Percentiles rank a stretch among this genome's conserved stretches.
These are phyloP conservation scores for Thera obeliscata DNA, from an alignment of 2,888 invertebrate species.

Conservation along the genomic window DNA sequence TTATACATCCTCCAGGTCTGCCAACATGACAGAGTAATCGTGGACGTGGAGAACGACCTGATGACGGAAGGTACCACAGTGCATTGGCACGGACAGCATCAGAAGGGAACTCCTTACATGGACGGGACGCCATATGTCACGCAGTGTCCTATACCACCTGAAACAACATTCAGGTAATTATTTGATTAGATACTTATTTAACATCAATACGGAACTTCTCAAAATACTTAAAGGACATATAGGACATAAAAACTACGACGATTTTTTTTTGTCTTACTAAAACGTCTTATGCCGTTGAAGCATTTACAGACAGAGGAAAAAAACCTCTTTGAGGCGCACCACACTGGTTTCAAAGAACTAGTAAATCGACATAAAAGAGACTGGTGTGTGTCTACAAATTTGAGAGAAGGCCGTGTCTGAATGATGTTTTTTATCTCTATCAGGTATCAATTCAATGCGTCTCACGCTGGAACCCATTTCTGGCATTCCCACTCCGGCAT, in stretches of 20 bases:
- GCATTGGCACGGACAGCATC: constrained; percentile 97
- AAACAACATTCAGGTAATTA: constrained; percentile 85
- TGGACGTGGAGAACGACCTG: constrained; percentile 92
- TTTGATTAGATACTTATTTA: constrained; percentile 1
- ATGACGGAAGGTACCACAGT: constrained; percentile 92
- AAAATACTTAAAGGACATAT: too few species aligned
- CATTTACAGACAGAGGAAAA: too few species aligned
- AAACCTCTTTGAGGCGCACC: too few species aligned
- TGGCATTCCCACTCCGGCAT: constrained; percentile 90
- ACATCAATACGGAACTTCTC: too few species aligned
- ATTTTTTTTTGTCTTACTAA: too few species aligned
- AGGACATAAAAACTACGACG: too few species aligned
- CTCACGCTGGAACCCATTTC: constrained; percentile 92
- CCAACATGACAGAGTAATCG: constrained; percentile 91
- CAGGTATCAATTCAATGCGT: constrained; percentile 89
- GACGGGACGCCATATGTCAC: constrained; percentile 94
- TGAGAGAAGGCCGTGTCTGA: too few species aligned
- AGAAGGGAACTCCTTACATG: constrained; percentile 91
- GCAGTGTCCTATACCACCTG: constrained; percentile 92
- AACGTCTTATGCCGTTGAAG: too few species aligned
- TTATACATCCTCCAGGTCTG: constrained; percentile 86
- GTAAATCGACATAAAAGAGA: too few species aligned
- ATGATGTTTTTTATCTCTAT: constrained; percentile 1
- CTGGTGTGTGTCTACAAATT: too few species aligned
- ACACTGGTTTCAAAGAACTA: too few species aligned